These are phyloP conservation scores for Coelopa pilipes DNA, from an alignment of 2,888 invertebrate species.

Conservation along the genomic window DNA sequence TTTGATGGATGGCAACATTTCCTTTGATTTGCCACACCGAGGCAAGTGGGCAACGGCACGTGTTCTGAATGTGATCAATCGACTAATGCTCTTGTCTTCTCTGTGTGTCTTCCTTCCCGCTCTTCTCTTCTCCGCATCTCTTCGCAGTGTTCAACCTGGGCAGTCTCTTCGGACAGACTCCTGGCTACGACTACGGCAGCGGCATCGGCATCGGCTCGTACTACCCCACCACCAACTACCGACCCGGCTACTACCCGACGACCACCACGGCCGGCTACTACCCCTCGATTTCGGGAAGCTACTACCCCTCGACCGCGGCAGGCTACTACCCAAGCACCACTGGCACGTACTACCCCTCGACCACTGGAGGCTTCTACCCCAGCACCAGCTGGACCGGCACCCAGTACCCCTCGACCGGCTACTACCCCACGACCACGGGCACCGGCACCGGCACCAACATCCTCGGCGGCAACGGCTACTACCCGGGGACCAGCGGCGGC, in stretches of 20 bases:
- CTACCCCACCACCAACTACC: constrained; percentile 36
- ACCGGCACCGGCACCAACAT: constrained; percentile 33
- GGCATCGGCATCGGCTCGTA: constrained; percentile 5
- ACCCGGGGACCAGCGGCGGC: constrained; percentile 28
- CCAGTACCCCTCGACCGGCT: constrained; percentile 44
- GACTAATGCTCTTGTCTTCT: too few species aligned
- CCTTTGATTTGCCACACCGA: too few species aligned
- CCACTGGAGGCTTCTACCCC: constrained; percentile 41
- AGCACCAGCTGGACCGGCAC: constrained; percentile 31
- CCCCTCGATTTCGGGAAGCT: too few species aligned
- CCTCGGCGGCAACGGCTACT: constrained; percentile 38
- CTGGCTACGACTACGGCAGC: constrained; percentile 45
- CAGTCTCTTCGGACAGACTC: constrained; percentile 58
- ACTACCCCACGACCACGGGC: constrained; percentile 34
- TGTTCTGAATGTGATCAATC: too few species aligned
- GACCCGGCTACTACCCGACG: constrained; percentile 38
- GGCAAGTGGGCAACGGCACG: too few species aligned
- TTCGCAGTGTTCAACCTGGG: constrained; percentile 68
- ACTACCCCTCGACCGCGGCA: constrained; percentile 26
- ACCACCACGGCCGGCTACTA: constrained; percentile 51
- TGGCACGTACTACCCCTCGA: constrained; percentile 43
- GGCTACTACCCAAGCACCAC: constrained; percentile 41
- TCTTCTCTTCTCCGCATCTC: too few species aligned
- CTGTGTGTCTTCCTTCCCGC: too few species aligned
- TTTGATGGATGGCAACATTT: too few species aligned